A percentile compares a stretch with the other conserved stretches of the same genome.
These are phyloP conservation scores for Hafferia zeledoni DNA, from an alignment of 2,797 vertebrate species.

Conservation along the genomic window DNA sequence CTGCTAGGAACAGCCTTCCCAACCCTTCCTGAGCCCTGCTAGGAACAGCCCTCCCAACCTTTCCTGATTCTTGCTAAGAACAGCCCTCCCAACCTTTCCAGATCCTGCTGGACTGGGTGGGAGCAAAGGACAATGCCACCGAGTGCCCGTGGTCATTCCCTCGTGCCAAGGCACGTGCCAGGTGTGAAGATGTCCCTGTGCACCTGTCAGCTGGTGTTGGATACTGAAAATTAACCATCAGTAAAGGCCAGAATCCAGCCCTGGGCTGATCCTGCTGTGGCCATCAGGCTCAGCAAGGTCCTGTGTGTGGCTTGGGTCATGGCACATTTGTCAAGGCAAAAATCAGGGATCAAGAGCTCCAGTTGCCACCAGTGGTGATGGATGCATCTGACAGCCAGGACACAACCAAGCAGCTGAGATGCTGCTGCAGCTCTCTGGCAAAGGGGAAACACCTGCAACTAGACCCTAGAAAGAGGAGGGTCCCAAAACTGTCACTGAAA, in stretches of 20 bases:
- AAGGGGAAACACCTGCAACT: neutral
- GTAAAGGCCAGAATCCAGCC: neutral
- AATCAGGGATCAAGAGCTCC: neutral
- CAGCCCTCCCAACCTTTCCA: neutral
- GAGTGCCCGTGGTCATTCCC: neutral
- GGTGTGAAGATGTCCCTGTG: neutral
- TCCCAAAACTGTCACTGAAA: neutral
- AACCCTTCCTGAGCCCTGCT: neutral
- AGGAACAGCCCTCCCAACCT: neutral
- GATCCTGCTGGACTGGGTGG: neutral
- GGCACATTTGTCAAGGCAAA: neutral
- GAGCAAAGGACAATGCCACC: neutral
- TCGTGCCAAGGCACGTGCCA: neutral
- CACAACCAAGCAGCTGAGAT: neutral
- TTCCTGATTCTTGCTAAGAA: neutral
- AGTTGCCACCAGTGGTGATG: neutral
- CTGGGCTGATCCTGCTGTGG: neutral
- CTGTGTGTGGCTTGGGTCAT: neutral
- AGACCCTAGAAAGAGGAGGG: neutral
- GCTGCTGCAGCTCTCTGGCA: neutral
- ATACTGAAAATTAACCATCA: neutral
- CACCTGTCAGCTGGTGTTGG: neutral
- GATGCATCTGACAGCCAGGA: neutral
- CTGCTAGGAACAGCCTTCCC: neutral
- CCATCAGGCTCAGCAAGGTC: neutral